Percentiles rank a stretch among this genome's conserved stretches.
Evolutionary conservation across 2,888 invertebrate genomes (phyloP).

Genomic region (Volucella inflata): DNA sequence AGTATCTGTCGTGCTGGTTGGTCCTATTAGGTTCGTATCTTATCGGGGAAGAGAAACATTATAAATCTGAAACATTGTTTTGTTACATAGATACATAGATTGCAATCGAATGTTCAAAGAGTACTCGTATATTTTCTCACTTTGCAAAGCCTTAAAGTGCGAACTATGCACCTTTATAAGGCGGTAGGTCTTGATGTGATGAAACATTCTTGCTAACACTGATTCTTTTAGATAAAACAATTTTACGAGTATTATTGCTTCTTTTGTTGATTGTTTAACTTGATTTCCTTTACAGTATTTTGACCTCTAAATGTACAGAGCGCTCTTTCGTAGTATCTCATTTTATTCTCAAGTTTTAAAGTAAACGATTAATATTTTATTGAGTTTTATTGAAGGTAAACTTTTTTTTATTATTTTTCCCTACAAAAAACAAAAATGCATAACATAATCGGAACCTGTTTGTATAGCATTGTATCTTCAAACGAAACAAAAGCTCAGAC

Average conservation of each 20-base stretch:
- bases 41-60: slow-evolving; percentile 3
- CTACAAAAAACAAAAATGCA: no score
- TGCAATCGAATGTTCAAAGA: slow-evolving; percentile 67
- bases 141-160: slow-evolving; percentile 35
- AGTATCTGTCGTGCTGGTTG: slow-evolving; percentile 27
- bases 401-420: no score
- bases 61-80: slow-evolving; percentile 62
- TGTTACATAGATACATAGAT: slow-evolving; percentile 34
- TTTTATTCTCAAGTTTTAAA: no score
- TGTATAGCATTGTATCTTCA: no score
- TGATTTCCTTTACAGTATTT: slow-evolving; percentile 43
- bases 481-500: no score
- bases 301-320: slow-evolving; percentile 31
- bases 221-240: slow-evolving; percentile 70
- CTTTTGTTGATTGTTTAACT: slow-evolving; percentile 68
- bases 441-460: no score
- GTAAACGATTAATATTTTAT: no score
- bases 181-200: slow-evolving; percentile 59
- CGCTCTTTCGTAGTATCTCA: slow-evolving; percentile 1
- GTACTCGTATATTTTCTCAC: slow-evolving; percentile 58
- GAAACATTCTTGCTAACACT: slow-evolving; percentile 68
- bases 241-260: slow-evolving; percentile 64
- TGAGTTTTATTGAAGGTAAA: no score
- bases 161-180: slow-evolving; percentile 26
- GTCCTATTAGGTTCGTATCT: neutral